Evolutionary conservation across 37 sponge, comb jelly and placozoan species (phyloP).

Genomic region (Sycon ciliatum): DNA sequence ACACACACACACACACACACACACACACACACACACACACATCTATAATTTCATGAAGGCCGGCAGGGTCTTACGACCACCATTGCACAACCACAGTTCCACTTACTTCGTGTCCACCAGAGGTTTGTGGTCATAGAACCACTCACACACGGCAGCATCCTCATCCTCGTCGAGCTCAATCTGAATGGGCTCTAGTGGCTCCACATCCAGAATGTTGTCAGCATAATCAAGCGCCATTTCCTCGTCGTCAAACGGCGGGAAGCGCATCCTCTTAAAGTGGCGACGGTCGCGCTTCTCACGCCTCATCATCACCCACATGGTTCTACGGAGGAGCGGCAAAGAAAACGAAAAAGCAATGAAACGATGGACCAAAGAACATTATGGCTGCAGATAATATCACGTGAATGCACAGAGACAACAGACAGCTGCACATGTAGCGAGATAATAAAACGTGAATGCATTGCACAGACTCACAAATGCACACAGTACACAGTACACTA

Average conservation of each 20-base stretch:
- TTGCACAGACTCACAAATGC: background rate
- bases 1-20: background rate
- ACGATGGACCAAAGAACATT: background rate
- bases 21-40: background rate
- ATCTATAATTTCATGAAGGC: no score
- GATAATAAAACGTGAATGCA: background rate
- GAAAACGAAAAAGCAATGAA: background rate
- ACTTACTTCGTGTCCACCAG: constrained; percentile 70
- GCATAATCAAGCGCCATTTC: constrained; percentile 98
- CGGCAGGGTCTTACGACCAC: no score
- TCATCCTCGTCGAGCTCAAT: constrained; percentile 97
- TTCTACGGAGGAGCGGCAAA: constrained; percentile 26
- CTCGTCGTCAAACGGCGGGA: constrained; percentile 99
- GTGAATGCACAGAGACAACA: background rate
- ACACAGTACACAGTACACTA: background rate
- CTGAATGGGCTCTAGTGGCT: constrained; percentile 97
- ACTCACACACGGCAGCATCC: constrained; percentile 75
- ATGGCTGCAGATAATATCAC: background rate
- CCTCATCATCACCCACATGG: constrained; percentile 99
- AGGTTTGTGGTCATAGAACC: constrained; percentile 95
- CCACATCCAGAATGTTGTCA: constrained; percentile 96
- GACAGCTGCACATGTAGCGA: background rate
- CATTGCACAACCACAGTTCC: background rate
- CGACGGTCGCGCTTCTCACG: constrained; percentile 95
- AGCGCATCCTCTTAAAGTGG: constrained; percentile 98